A percentile compares a stretch with the other conserved stretches of the same genome.
Conservation (phyloP, 2,113 vertebrate genomes). For the Oreocharis arfaki region DNA sequence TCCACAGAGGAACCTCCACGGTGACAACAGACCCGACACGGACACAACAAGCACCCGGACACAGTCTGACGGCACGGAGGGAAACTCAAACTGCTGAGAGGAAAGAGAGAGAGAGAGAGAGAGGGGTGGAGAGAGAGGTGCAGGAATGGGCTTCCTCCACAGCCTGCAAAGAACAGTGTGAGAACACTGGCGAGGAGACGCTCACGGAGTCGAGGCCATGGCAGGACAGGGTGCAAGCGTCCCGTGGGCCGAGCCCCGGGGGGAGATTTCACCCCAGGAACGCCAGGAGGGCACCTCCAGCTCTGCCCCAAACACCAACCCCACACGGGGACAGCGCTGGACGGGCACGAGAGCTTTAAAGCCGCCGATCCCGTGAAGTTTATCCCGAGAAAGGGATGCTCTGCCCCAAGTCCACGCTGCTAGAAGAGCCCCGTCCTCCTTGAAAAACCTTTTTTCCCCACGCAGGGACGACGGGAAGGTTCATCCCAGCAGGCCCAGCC, state of each 20-base stretch:
- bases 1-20: constrained; percentile 42
- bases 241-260: not conserved
- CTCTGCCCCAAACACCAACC: not conserved
- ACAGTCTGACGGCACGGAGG: constrained; percentile 60
- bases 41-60: constrained; percentile 69
- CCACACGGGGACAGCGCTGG: not conserved
- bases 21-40: constrained; percentile 51
- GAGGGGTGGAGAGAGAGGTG: constrained; percentile 49
- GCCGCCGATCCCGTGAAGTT: not conserved
- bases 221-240: constrained; percentile 61
- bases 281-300: not conserved
- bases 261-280: not conserved
- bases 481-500: not conserved
- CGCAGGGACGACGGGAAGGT: fast-evolving
- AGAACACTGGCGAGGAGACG: constrained; percentile 70
- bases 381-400: not conserved
- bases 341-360: not conserved
- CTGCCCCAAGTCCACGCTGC: not conserved
- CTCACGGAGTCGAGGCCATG: constrained; percentile 68
- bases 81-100: constrained; percentile 66
- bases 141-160: constrained; percentile 81
- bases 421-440: not conserved
- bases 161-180: constrained; percentile 78
- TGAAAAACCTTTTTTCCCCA: not conserved
- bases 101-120: constrained; percentile 44